These are phyloP conservation scores for Xiphophorus birchmanni DNA, from an alignment of 2,797 vertebrate species.

Conservation along the genomic window DNA sequence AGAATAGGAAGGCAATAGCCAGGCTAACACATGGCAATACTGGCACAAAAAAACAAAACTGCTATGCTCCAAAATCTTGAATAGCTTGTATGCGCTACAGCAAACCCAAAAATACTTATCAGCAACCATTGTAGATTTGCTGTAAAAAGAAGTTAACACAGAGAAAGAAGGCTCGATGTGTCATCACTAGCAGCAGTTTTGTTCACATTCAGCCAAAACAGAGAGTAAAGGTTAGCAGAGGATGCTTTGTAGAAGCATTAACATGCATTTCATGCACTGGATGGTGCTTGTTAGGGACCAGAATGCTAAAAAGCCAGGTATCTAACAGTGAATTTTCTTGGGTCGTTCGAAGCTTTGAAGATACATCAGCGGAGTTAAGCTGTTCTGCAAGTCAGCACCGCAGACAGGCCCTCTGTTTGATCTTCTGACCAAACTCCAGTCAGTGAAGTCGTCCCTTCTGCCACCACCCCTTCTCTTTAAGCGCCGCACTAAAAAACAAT, in stretches of 20 bases:
- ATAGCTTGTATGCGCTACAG: not conserved
- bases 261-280: not conserved
- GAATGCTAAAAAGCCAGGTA: not conserved
- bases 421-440: constrained; percentile 58
- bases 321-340: not conserved
- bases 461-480: constrained; percentile 46
- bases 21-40: too few relatives aligned
- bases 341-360: constrained; percentile 44
- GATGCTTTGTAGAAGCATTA: not conserved
- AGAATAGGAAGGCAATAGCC: too few relatives aligned
- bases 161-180: not conserved
- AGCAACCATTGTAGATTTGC: not conserved
- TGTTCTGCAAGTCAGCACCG: constrained; percentile 11
- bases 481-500: constrained; percentile 76
- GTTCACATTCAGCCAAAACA: not conserved
- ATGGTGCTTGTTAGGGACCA: not conserved
- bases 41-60: too few relatives aligned
- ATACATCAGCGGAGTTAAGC: constrained; percentile 32
- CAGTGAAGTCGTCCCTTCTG: constrained; percentile 63
- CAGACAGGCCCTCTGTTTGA: constrained; percentile 46
- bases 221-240: not conserved
- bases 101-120: not conserved
- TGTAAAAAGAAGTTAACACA: not conserved
- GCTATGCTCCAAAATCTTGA: too few relatives aligned
- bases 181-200: not conserved